Conservation (phyloP, 2,797 vertebrate genomes). For the Ptychobarbus kaznakovi region DNA sequence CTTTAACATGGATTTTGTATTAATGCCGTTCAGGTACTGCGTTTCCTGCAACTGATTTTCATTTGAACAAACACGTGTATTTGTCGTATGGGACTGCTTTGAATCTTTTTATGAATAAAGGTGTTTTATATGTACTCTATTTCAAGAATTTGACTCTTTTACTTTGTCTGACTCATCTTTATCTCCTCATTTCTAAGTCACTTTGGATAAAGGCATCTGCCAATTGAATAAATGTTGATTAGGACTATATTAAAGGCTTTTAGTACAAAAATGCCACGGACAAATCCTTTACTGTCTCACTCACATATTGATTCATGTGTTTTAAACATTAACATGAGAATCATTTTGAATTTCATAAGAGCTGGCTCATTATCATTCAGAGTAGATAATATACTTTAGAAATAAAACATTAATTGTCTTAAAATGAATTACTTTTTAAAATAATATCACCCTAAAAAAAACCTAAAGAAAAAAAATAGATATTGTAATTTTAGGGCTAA, state of each 20-base stretch:
- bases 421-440: background rate
- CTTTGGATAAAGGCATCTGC: background rate
- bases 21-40: constrained; percentile 81
- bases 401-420: background rate
- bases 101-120: constrained; percentile 85
- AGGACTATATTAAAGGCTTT: background rate
- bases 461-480: no score
- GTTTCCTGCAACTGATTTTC: constrained; percentile 74
- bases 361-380: background rate
- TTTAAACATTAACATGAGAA: background rate
- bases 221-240: background rate
- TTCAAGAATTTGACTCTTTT: constrained; percentile 68
- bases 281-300: background rate
- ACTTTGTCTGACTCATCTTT: constrained; percentile 4
- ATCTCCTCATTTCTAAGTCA: background rate
- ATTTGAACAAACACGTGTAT: constrained; percentile 76
- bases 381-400: background rate
- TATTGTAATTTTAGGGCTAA: no score
- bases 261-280: background rate
- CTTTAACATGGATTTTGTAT: constrained; percentile 75
- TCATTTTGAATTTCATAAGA: background rate
- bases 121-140: constrained; percentile 72
- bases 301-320: background rate
- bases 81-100: constrained; percentile 79
- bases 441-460: background rate